A percentile compares a stretch with the other conserved stretches of the same genome.
Conservation (phyloP, 2,797 vertebrate genomes). For the Adelosebastes latens region DNA sequence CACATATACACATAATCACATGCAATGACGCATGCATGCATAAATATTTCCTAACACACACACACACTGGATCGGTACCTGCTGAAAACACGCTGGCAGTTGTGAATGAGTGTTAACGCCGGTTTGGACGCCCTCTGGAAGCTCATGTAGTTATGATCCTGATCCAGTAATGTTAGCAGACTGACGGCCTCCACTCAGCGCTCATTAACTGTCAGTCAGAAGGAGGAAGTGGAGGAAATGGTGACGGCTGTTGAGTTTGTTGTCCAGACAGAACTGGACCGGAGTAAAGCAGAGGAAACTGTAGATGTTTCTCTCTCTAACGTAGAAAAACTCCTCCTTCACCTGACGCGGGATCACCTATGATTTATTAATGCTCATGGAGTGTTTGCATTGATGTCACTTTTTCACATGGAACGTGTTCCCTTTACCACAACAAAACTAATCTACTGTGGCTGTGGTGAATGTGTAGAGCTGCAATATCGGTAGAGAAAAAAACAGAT, state of each 20-base stretch:
- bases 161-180: conserved; percentile 12
- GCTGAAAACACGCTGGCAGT: conserved; percentile 2
- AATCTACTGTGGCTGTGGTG: no score
- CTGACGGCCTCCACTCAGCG: background rate
- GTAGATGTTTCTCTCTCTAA: no score
- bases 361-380: no score
- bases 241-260: background rate
- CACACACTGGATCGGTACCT: background rate
- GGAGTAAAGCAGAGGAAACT: background rate
- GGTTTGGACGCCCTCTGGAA: background rate
- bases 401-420: no score
- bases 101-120: background rate
- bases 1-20: conserved; percentile 21
- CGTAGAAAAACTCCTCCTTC: background rate
- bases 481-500: no score
- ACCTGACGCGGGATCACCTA: background rate
- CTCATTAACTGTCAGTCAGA: conserved; percentile 29
- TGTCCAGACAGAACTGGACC: background rate
- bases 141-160: background rate
- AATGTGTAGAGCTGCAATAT: no score
- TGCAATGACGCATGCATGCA: conserved; percentile 6
- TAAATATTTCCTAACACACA: conserved; percentile 21
- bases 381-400: no score
- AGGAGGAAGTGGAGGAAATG: background rate
- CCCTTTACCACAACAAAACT: no score